Percentiles rank a stretch among this genome's conserved stretches.
Conservation (phyloP, 2,113 vertebrate genomes). For the Dinomys branickii region DNA sequence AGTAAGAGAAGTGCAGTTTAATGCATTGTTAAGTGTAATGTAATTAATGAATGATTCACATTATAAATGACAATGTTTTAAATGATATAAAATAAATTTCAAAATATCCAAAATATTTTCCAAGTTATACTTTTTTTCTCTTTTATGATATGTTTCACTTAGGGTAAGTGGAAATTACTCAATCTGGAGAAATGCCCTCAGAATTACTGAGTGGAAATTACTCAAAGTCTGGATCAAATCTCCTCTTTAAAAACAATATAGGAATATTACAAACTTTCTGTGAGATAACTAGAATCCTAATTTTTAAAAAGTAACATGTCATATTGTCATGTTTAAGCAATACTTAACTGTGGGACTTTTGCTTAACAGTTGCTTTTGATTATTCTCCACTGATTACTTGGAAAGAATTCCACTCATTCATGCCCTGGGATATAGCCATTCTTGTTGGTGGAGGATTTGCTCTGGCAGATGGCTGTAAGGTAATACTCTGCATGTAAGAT, state of each 20-base stretch:
- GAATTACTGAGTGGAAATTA: too few relatives aligned
- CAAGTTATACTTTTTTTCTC: neutral
- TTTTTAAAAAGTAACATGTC: neutral
- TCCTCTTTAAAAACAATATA: neutral
- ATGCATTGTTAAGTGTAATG: neutral
- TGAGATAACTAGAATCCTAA: neutral
- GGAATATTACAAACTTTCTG: neutral
- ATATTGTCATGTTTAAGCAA: slow-evolving; percentile 10
- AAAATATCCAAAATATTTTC: neutral
- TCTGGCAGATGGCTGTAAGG: slow-evolving; percentile 94
- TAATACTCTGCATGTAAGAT: slow-evolving; percentile 80
- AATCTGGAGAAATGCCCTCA: too few relatives aligned
- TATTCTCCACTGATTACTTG: slow-evolving; percentile 92
- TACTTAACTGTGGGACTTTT: slow-evolving; percentile 18
- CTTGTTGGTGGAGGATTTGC: slow-evolving; percentile 96
- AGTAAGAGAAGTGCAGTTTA: neutral
- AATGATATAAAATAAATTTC: neutral
- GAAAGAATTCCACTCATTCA: slow-evolving; percentile 95
- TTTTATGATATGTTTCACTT: neutral
- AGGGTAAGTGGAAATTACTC: neutral
- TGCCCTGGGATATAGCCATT: slow-evolving; percentile 96
- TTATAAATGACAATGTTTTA: neutral
- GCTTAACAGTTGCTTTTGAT: slow-evolving; percentile 84
- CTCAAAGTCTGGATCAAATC: neutral
- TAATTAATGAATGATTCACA: neutral